These are phyloP conservation scores for Gymnocheta viridis DNA, from an alignment of 2,888 invertebrate genomes.

Conservation along the genomic window DNA sequence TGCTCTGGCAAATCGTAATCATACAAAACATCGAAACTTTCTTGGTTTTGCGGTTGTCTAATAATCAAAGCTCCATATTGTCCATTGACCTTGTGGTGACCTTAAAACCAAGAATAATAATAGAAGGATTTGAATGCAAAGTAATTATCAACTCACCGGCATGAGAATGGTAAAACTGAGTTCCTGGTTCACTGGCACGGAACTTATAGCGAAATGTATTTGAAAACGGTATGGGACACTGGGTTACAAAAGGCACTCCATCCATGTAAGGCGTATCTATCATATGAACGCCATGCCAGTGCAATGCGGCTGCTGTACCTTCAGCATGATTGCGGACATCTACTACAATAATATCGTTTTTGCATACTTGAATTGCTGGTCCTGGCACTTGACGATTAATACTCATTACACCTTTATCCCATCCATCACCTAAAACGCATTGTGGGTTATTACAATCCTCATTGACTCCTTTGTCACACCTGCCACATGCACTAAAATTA, in stretches of 20 bases:
- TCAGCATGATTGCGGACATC: constrained; percentile 89
- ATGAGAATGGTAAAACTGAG: constrained; percentile 3
- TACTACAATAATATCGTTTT: constrained; percentile 89
- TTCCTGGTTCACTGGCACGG: background rate
- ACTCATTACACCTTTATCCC: constrained; percentile 81
- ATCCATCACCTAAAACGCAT: constrained; percentile 83
- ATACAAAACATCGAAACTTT: constrained; percentile 85
- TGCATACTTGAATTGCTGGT: constrained; percentile 86
- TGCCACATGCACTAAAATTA: constrained; percentile 82
- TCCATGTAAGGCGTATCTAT: constrained; percentile 90
- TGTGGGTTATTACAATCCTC: constrained; percentile 82
- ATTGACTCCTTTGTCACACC: constrained; percentile 79
- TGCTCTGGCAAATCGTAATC: constrained; percentile 89
- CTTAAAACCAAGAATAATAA: constrained; percentile 79
- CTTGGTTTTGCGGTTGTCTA: constrained; percentile 84
- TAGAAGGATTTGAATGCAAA: background rate
- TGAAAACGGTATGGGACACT: constrained; percentile 89
- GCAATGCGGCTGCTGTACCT: constrained; percentile 90
- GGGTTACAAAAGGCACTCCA: constrained; percentile 87
- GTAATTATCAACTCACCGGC: background rate
- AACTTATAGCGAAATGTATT: constrained; percentile 83
- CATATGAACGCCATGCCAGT: constrained; percentile 95
- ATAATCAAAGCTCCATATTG: constrained; percentile 90
- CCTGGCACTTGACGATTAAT: constrained; percentile 83
- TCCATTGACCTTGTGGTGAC: constrained; percentile 90